Base-by-base conservation (phyloP, 1,140 invertebrate genomes). In the Euwallacea fornicatus region DNA sequence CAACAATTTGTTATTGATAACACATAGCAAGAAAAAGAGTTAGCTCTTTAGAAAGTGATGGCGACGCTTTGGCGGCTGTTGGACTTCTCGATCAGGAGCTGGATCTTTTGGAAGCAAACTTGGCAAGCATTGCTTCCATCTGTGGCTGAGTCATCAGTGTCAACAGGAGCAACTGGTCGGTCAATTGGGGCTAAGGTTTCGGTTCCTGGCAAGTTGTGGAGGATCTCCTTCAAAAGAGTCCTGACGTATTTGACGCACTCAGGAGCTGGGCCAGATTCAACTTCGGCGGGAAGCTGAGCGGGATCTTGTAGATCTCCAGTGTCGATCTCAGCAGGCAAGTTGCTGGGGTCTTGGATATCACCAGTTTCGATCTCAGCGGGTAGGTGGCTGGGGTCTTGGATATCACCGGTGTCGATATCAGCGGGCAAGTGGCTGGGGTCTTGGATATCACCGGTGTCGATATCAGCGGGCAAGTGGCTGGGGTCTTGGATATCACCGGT, bases 221-320 rank as follows among this genome's bases (percentile, higher is more conserved):
- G 46, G n/a, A 71, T 63, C 55, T 66, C 62, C 61, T 66, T 16
- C n/a, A 71, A 33, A 41, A 71, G 69, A 7, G 41, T 13, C 42
- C 63, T 66, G 10, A 71, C 69, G 46, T 71, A 71, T 71, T 66
- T 59, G 7, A 71, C 69, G 55, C 69, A 71, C 15, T 7, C 16
- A 4, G 69, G 68, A 46, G 60, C 61, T 54, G 67, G 15, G 7
- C 2, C 0, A 50, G 46, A 0, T 2, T 50, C 46, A 50, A 50
- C 46, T 13, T 50, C 42, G 21, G 58, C 0, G 16, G 42, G 42
- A 7, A 63, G 9, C 8, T 58, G 55, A 33, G 13, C 9, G n/a
- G 46, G 46, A 6, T 9, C n/a, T 47, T 47, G 9, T 1, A 47
- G 0, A 47, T 47, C 46, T 10, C 46, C 46, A 47, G 46, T 4